These are phyloP conservation scores for Atrina japonica DNA, from an alignment of 2,888 invertebrate genomes.

Conservation along the genomic window DNA sequence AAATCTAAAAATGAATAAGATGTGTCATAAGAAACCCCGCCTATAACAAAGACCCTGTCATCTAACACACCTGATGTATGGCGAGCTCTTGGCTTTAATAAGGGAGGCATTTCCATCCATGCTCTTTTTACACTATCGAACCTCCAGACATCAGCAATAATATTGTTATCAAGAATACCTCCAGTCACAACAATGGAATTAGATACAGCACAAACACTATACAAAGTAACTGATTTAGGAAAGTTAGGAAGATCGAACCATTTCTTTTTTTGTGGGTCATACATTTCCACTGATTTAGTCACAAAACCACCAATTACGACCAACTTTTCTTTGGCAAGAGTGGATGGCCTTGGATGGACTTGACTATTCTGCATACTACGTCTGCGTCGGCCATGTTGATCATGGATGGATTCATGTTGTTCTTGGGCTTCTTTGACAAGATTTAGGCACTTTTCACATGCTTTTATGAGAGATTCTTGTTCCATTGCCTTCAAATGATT, in stretches of 20 bases:
- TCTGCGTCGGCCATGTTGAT: conserved; percentile 73
- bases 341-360: conserved; percentile 78
- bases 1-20: conserved; percentile 67
- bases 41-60: conserved; percentile 75
- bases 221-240: conserved; percentile 73
- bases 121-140: conserved; percentile 74
- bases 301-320: conserved; percentile 77
- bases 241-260: conserved; percentile 76
- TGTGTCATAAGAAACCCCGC: conserved; percentile 72
- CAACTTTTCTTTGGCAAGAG: conserved; percentile 78
- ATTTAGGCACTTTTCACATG: conserved; percentile 66
- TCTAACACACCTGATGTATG: conserved; percentile 76
- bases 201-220: conserved; percentile 72
- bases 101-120: conserved; percentile 72
- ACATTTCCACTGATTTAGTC: conserved; percentile 76
- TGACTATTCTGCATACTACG: conserved; percentile 75
- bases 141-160: conserved; percentile 74
- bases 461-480: conserved; percentile 68
- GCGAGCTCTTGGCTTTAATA: conserved; percentile 76
- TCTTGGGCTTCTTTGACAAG: conserved; percentile 73
- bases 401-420: conserved; percentile 73
- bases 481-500: conserved; percentile 69
- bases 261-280: conserved; percentile 76
- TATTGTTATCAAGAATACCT: conserved; percentile 75
- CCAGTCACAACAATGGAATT: conserved; percentile 78